Conservation (phyloP, 2,113 vertebrate species). For the Gallinago undulata region DNA sequence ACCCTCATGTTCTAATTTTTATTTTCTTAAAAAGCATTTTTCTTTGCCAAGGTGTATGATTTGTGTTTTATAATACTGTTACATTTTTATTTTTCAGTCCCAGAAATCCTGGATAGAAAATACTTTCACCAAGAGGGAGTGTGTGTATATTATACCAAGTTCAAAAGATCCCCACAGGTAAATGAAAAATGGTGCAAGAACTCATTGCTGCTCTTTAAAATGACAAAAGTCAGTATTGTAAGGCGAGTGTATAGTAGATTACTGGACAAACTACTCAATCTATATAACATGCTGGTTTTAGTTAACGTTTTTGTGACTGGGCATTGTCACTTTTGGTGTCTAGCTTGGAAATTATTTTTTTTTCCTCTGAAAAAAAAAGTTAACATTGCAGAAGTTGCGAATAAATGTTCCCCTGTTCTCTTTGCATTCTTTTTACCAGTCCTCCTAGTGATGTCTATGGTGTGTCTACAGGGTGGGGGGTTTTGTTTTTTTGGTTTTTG, state of each 20-base stretch:
- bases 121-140: slow-evolving; percentile 99
- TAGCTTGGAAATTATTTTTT: background rate
- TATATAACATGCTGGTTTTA: background rate
- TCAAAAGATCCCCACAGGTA: slow-evolving; percentile 99
- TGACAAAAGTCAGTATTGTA: background rate
- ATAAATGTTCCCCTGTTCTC: background rate
- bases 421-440: background rate
- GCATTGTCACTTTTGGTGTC: background rate
- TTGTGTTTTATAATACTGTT: background rate
- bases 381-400: background rate
- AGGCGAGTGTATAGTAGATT: background rate
- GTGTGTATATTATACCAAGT: slow-evolving; percentile 97
- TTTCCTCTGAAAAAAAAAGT: background rate
- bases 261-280: background rate
- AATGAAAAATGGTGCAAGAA: background rate
- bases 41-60: background rate
- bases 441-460: background rate
- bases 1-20: background rate
- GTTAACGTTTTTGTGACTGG: background rate
- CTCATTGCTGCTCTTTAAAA: background rate
- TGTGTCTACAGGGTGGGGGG: background rate
- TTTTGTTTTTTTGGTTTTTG: too few species aligned
- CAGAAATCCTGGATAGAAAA: slow-evolving; percentile 99
- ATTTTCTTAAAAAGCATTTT: background rate
- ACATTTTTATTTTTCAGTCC: slow-evolving; percentile 81